Conservation (phyloP, 2,113 vertebrate genomes). For the Sigmodon hispidus region DNA sequence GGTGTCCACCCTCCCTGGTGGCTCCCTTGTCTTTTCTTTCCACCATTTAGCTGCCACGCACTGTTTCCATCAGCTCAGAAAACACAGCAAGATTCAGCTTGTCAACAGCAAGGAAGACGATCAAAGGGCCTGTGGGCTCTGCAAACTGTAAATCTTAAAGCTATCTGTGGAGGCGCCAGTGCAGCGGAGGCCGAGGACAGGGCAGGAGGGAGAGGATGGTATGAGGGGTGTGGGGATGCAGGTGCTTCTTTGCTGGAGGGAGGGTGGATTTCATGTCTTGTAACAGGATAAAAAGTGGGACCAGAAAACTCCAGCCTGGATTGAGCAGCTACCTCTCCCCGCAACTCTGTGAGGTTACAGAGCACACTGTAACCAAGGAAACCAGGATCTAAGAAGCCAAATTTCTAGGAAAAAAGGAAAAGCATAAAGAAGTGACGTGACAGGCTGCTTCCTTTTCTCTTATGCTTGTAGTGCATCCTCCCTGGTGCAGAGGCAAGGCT, state of each 20-base stretch:
- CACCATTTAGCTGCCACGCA: background rate
- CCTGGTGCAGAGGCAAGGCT: background rate
- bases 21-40: background rate
- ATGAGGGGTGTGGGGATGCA: too few species aligned
- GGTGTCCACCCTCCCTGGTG: background rate
- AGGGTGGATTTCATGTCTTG: background rate
- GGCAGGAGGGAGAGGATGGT: background rate
- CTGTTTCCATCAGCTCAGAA: background rate
- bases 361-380: constrained; percentile 51
- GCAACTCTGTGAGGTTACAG: background rate
- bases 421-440: constrained; percentile 16
- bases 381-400: constrained; percentile 36
- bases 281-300: background rate
- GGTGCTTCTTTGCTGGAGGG: background rate
- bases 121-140: background rate
- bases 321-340: background rate
- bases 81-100: background rate
- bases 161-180: background rate
- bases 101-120: background rate
- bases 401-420: background rate
- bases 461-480: background rate
- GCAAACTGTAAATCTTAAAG: background rate
- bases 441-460: background rate
- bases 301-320: background rate
- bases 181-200: background rate